A percentile compares a stretch with the other conserved stretches of the same genome.
Conservation (phyloP, 1,140 invertebrate species). For the Penaeus vannamei region DNA sequence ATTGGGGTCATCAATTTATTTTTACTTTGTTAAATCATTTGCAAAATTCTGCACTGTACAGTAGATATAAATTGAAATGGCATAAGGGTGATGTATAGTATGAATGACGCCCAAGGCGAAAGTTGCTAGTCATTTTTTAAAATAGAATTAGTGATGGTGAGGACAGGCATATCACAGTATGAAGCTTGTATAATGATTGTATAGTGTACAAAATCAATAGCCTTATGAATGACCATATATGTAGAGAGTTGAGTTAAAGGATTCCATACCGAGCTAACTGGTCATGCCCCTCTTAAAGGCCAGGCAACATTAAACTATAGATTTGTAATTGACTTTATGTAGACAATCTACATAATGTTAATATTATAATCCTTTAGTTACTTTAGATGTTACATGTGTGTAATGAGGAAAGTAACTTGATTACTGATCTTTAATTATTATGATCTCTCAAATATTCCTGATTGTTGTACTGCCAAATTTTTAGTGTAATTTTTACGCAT, state of each 20-base stretch:
- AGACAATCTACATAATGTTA: no score
- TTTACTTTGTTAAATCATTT: constrained; percentile 6
- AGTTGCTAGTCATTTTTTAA: constrained; percentile 64
- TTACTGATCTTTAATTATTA: constrained; percentile 32
- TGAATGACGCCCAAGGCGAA: constrained; percentile 62
- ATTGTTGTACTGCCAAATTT: constrained; percentile 53
- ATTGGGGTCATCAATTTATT: constrained; percentile 33
- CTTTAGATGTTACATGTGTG: not conserved
- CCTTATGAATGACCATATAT: constrained; percentile 25
- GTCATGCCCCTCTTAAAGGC: not conserved
- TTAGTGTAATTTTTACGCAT: constrained; percentile 54
- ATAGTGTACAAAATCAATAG: constrained; percentile 56
- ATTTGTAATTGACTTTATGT: no score
- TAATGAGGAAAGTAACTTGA: constrained; percentile 4
- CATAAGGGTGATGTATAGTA: constrained; percentile 46
- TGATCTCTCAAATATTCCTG: constrained; percentile 57
- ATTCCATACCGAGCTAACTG: not conserved
- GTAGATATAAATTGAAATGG: constrained; percentile 33
- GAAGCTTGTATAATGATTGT: constrained; percentile 46
- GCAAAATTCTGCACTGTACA: constrained; percentile 50
- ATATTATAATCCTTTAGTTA: no score
- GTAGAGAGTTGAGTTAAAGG: constrained; percentile 21
- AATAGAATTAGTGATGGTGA: constrained; percentile 57
- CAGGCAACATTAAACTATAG: no score
- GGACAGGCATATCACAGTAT: constrained; percentile 41